phyloP scores from a whole-genome alignment of 2,797 vertebrate genomes.

The Crocodylus rhombifer region DNA sequence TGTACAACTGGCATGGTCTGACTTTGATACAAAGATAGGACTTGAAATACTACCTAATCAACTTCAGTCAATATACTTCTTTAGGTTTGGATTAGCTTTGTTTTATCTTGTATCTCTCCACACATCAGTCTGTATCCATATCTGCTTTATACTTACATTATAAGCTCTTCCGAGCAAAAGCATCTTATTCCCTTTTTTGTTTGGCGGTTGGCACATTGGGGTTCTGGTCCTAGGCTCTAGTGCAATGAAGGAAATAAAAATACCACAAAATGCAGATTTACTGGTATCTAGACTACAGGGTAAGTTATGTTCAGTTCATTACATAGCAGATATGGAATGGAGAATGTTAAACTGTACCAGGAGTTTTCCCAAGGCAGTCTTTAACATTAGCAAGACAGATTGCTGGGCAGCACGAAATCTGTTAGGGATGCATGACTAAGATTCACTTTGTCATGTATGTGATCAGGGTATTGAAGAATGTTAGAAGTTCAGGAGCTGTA shows the following conservation, averaged over 20 bases:
- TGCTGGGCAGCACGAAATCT: slow-evolving; percentile 26
- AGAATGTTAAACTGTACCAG: not conserved
- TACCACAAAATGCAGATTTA: no score
- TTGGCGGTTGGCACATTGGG: rapidly evolving
- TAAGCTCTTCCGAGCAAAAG: not conserved
- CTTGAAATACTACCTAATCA: not conserved
- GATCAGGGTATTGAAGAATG: slow-evolving; percentile 4
- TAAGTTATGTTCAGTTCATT: slow-evolving; percentile 2
- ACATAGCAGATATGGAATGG: not conserved
- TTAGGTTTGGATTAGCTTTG: no score
- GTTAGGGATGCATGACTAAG: slow-evolving; percentile 2
- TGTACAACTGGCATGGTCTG: not conserved
- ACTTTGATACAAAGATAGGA: not conserved
- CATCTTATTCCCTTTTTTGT: not conserved
- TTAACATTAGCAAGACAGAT: not conserved
- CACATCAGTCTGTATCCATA: not conserved
- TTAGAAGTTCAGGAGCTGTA: not conserved
- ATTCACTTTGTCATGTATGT: not conserved
- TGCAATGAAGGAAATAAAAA: not conserved
- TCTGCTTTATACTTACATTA: not conserved
- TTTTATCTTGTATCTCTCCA: not conserved
- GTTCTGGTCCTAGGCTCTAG: not conserved
- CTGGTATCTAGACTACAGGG: not conserved
- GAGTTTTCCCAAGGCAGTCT: not conserved
- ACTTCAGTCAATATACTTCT: not conserved